phyloP scores from a whole-genome alignment of 2,113 vertebrate species.

The Anseranas semipalmata region DNA sequence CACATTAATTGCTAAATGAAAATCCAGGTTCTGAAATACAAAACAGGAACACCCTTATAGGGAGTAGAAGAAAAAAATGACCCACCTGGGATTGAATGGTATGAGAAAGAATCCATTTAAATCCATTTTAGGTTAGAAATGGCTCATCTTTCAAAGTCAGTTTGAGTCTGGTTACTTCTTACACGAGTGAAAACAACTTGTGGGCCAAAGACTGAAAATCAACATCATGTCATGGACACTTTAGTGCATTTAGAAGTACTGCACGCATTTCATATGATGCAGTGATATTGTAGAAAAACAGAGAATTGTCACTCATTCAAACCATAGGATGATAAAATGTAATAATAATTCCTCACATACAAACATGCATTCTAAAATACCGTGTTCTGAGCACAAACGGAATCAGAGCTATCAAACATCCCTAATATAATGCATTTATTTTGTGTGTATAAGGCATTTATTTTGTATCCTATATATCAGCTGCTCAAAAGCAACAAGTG shows the following conservation, averaged over 20 bases:
- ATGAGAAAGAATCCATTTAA: not conserved
- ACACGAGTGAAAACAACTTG: not conserved
- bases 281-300: not conserved
- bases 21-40: constrained; percentile 30
- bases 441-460: not conserved
- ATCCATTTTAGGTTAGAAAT: not conserved
- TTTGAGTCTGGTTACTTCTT: not conserved
- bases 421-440: not conserved
- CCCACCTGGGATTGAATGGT: not conserved
- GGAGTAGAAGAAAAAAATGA: not conserved
- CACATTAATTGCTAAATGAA: constrained; percentile 52
- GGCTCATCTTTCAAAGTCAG: not conserved
- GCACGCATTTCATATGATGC: not conserved
- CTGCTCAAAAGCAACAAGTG: not conserved
- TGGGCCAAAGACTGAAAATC: not conserved
- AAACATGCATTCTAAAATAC: not conserved
- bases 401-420: not conserved
- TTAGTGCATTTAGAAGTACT: not conserved
- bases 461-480: not conserved
- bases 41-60: constrained; percentile 7
- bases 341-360: not conserved
- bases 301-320: not conserved
- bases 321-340: not conserved
- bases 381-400: not conserved
- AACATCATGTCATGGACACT: not conserved